A percentile compares a stretch with the other conserved stretches of the same genome.
phyloP scores from a whole-genome alignment of 2,113 vertebrate genomes.

The Sardina pilchardus region DNA sequence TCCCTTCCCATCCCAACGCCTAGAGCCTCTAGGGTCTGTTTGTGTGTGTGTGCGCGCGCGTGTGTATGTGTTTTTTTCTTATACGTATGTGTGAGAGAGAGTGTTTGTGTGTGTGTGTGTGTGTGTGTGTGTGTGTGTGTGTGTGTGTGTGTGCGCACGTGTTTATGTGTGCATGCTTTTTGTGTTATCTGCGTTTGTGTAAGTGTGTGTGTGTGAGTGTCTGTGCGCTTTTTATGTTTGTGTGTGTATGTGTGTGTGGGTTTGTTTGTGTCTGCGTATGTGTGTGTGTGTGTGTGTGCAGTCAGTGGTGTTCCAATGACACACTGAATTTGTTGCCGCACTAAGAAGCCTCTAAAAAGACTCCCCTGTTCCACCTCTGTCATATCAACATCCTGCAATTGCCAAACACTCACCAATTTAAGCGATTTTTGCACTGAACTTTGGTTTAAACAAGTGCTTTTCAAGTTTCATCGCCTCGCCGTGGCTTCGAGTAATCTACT shows the following conservation, averaged over 20 bases:
- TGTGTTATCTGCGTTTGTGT: background rate
- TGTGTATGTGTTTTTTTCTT: background rate
- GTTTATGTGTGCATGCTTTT: background rate
- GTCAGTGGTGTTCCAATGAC: background rate
- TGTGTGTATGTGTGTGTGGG: background rate
- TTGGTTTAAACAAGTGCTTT: conserved; percentile 13
- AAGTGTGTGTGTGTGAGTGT: background rate
- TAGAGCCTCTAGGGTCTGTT: background rate
- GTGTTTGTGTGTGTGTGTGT: background rate
- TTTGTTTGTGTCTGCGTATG: background rate
- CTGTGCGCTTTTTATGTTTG: background rate
- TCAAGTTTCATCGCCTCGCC: background rate
- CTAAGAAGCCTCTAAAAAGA: background rate
- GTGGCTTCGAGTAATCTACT: background rate
- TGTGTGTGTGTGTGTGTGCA: background rate
- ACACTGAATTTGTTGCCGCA: background rate
- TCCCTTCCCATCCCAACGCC: background rate
- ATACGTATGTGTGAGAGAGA: background rate
- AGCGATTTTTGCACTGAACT: background rate
- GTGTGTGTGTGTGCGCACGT: background rate
- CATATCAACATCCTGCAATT: background rate
- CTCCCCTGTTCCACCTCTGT: background rate
- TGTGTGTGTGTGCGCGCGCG: background rate
- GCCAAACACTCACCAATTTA: background rate
- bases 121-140: background rate